Base-by-base conservation (phyloP, 2,113 vertebrate species). In the Genyomyrus donnyi region DNA sequence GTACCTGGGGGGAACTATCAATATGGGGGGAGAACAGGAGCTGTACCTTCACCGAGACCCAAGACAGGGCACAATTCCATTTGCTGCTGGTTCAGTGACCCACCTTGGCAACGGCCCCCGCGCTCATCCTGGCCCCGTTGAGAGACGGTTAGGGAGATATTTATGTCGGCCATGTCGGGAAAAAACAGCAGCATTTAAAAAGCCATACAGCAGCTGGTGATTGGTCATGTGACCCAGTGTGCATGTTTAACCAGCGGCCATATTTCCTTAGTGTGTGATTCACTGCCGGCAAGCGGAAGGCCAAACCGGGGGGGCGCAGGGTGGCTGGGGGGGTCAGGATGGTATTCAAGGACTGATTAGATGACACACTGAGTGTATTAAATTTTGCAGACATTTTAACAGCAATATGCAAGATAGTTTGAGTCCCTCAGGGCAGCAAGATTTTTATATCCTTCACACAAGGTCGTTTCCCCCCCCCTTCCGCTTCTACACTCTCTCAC, bases 381-480 rank as follows among this genome's bases (percentile, higher is more conserved):
- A 97, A 98, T 98, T 98, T 97, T 97, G 97, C 96, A 96, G 96
- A 96, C 96, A 97, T 97, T 97, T 97, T 97, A 97, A 97, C 96
- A 95, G 97, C 97, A 97, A 97, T 97, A 97, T 97, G 97, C 96
- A 97, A 96, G 96, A 95, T 96, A 96, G 96, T 97, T 97, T 95
- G 94, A 95, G 95, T 97, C 97, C 97, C 98, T 94, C 94, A 96
- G 97, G 97, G 96, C 95, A 92, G 95, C 95, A 95, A 95, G 96
- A 97, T 97, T 98, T 98, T 97, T 97, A 97, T 98, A 97, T 97
- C 97, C 97, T 98, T 98, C 97, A 96, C 95, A 97, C 97, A 98
- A 99, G 98, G 98, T 99, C 98, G 97, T 94, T 96, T 92, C 95
- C 94, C 94, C 95, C 93, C 94, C 95, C 21, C 3, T 90, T 92